phyloP scores from a whole-genome alignment of 2,888 invertebrate genomes.

The Mellilla xanthometata region DNA sequence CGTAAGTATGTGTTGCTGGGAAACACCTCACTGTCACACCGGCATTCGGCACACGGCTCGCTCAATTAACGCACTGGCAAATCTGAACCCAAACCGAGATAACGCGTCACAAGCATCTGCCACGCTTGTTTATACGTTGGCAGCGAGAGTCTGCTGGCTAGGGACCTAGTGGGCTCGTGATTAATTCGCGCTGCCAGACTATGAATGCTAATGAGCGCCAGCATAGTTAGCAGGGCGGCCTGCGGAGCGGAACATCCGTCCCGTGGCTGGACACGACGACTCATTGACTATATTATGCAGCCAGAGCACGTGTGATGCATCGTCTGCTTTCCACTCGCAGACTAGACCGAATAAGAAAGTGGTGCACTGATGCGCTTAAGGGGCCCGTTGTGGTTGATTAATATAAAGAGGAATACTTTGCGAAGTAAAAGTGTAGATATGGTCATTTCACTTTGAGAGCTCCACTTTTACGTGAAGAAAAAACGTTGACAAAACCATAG shows the following conservation, averaged over 20 bases:
- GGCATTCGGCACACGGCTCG: slow-evolving; percentile 42
- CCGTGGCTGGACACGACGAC: slow-evolving; percentile 15
- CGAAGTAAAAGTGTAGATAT: too few species aligned
- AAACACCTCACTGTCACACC: slow-evolving; percentile 57
- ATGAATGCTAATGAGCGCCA: slow-evolving; percentile 57
- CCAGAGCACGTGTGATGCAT: slow-evolving; percentile 43
- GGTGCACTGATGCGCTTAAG: slow-evolving; percentile 2
- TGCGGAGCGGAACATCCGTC: slow-evolving; percentile 30
- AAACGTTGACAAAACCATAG: too few species aligned
- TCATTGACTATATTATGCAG: slow-evolving; percentile 34
- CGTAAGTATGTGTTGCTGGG: slow-evolving; percentile 40
- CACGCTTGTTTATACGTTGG: slow-evolving; percentile 60
- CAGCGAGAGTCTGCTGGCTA: slow-evolving; percentile 49
- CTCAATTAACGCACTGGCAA: slow-evolving; percentile 50
- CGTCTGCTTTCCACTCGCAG: slow-evolving; percentile 24
- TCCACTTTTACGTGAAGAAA: too few species aligned
- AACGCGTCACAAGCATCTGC: slow-evolving; percentile 48
- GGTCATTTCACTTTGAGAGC: too few species aligned
- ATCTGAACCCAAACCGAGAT: slow-evolving; percentile 35
- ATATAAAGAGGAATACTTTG: too few species aligned
- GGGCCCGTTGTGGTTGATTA: not conserved
- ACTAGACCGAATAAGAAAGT: slow-evolving; percentile 32
- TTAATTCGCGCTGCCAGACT: slow-evolving; percentile 49
- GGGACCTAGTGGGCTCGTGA: slow-evolving; percentile 47
- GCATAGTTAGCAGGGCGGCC: slow-evolving; percentile 27